Conservation (phyloP, 2,888 invertebrate genomes). For the Macrophya annulata region DNA sequence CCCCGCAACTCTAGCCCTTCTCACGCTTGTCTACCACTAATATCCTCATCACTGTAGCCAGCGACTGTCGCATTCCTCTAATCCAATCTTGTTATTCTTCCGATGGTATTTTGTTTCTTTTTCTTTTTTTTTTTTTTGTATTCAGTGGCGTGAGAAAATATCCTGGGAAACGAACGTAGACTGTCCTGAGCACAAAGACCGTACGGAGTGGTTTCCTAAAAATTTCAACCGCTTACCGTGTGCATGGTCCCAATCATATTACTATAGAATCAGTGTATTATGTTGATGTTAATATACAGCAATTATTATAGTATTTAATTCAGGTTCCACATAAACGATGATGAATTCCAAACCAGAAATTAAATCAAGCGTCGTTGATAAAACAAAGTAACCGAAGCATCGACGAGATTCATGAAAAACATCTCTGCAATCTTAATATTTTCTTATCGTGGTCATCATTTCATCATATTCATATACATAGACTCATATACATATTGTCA, state of each 20-base stretch:
- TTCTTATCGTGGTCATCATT: background rate
- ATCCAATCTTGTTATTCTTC: conserved; percentile 42
- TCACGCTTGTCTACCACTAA: conserved; percentile 66
- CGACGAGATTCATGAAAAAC: background rate
- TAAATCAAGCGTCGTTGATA: background rate
- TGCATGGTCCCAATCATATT: background rate
- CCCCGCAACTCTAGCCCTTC: conserved; percentile 71
- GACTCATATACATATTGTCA: background rate
- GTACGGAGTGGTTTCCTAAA: background rate
- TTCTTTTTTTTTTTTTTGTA: background rate
- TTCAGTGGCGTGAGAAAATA: conserved; percentile 41
- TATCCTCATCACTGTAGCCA: background rate
- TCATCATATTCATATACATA: background rate
- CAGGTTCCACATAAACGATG: background rate
- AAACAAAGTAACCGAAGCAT: background rate
- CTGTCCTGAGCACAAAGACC: background rate
- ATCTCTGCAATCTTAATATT: background rate
- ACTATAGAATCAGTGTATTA: background rate
- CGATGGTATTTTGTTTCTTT: background rate
- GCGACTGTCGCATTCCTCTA: conserved; percentile 30
- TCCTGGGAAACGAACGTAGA: conserved; percentile 33
- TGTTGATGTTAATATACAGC: background rate
- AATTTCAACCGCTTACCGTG: background rate
- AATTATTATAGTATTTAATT: too few relatives aligned
- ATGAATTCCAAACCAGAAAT: background rate